Evolutionary conservation across 2,113 vertebrate genomes (phyloP).

Genomic region (Potamarius usumacintae): DNA sequence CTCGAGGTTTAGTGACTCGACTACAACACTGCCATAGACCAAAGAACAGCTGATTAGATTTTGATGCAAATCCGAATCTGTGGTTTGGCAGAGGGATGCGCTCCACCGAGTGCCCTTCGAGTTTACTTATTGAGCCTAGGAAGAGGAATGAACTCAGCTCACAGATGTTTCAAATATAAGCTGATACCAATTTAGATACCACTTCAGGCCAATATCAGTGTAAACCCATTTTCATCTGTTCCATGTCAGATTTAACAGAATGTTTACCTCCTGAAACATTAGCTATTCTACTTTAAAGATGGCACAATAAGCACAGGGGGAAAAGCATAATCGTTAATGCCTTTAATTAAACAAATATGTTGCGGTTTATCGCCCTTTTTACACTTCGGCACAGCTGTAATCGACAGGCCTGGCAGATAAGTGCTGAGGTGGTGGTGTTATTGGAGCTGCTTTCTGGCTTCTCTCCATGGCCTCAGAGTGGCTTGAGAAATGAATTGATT

Average conservation of each 20-base stretch:
- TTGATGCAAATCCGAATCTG: too few relatives aligned
- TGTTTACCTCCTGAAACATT: background rate
- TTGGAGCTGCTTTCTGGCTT: background rate
- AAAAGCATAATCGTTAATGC: background rate
- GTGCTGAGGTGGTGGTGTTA: slow-evolving; percentile 3
- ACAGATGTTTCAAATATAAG: background rate
- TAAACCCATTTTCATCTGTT: background rate
- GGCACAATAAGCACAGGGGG: background rate
- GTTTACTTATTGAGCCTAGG: too few relatives aligned
- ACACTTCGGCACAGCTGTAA: background rate
- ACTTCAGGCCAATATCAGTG: background rate
- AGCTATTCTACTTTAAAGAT: background rate
- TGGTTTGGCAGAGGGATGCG: background rate
- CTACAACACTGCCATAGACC: too few relatives aligned
- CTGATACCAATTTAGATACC: background rate
- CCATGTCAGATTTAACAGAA: background rate
- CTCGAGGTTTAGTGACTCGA: too few relatives aligned
- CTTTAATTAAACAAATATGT: background rate
- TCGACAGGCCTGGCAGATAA: background rate
- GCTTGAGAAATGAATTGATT: background rate
- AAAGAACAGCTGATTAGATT: too few relatives aligned
- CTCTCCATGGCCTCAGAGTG: background rate
- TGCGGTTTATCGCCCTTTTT: background rate
- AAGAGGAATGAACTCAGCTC: too few relatives aligned
- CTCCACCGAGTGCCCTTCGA: too few relatives aligned